Evolutionary conservation across 2,113 vertebrate genomes (phyloP).

Genomic region (Myrmophylax atrothorax): DNA sequence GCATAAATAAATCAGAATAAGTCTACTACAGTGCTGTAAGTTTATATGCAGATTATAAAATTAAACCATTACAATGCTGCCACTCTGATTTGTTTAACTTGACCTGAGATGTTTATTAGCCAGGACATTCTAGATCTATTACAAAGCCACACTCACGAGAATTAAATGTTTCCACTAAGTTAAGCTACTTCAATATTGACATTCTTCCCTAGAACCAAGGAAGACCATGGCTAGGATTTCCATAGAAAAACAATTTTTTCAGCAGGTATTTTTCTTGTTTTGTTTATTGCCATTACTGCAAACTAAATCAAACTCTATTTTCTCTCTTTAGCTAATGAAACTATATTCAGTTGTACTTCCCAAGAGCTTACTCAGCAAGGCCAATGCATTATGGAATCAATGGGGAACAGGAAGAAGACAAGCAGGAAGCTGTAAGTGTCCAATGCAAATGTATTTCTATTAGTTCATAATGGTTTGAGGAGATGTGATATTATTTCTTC

Average conservation of each 20-base stretch:
- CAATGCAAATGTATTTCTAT: background rate
- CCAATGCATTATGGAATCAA: background rate
- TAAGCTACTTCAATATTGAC: constrained; percentile 13
- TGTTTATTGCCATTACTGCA: background rate
- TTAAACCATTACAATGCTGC: background rate
- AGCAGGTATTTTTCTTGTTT: background rate
- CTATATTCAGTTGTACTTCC: background rate
- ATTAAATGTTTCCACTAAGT: constrained; percentile 17
- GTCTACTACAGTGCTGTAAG: background rate
- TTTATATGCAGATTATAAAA: constrained; percentile 35
- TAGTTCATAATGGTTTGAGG: constrained; percentile 1
- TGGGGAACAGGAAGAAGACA: background rate
- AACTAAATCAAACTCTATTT: background rate
- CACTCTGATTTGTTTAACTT: background rate
- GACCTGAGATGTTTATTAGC: background rate
- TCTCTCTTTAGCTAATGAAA: background rate
- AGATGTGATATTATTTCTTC: background rate
- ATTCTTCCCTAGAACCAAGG: background rate
- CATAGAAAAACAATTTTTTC: background rate
- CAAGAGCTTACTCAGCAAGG: background rate
- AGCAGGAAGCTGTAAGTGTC: constrained; percentile 1
- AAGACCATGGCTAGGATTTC: background rate
- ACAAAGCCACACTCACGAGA: background rate
- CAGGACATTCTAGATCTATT: background rate
- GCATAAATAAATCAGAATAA: background rate